Evolutionary conservation across 1,140 invertebrate genomes (phyloP), one percentile per base, ranked within the genome.

Genomic region (Drosophila erecta): DNA sequence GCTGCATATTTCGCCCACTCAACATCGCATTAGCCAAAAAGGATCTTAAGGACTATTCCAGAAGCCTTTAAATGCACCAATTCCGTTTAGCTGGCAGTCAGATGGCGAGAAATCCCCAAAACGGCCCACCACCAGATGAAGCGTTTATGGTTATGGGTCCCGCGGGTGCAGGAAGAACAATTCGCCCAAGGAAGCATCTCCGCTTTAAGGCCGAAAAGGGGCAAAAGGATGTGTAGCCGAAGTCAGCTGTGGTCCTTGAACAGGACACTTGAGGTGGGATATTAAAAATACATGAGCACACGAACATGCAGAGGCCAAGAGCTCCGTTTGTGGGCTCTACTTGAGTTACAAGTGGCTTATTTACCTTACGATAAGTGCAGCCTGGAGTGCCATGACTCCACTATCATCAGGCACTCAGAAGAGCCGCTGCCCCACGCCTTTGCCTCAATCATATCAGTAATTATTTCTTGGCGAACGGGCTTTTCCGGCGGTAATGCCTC

Each of bases 261-360:
- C 43, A 76, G 81, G 79, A 83, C 79, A 86, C 83, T 86, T 72
- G 84, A 81, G 83, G 71, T 83, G 69, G 84, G 62, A 89, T 89
- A 86, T 86, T 86, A 86, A 86, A 86, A 86, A 87, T 86, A 86
- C 83, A 86, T 86, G 84, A 79, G 79, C 65, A 59, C 53, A 53
- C 37, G 37, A 38, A 2, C 70, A 61, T 44, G 38, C 46, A 59
- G 46, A 20, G 46, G 38, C 35, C 17, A 30, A 33, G 20, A 27
- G 37, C 43, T 6, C 22, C 43, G 22, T 30, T 50, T 37, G 51
- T 57, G 67, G 66, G 59, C 57, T 76, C 58, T 72, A 71, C 83
- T 86, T 83, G 70, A 86, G 84, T 81, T 86, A 83, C 79, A 86
- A 86, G 83, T 89, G 84, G 83, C 83, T 86, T 83, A 86, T 86